Base-by-base conservation (phyloP, 2,113 vertebrate genomes). In the Sinosuthora webbiana region DNA sequence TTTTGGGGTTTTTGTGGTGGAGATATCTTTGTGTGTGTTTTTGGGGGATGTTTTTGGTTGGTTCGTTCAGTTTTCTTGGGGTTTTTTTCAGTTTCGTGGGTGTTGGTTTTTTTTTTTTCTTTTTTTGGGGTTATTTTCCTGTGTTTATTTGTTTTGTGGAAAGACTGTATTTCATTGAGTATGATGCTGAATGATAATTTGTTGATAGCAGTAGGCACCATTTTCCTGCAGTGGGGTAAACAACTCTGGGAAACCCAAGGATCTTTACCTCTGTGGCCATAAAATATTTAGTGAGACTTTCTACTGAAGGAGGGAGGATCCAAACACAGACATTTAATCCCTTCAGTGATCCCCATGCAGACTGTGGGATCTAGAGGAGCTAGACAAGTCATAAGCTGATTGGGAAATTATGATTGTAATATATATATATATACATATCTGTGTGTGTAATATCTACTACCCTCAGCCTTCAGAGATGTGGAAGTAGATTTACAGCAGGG, bases 1-100 rank as follows among this genome's bases (percentile, higher is more conserved):
- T 35, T 47, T 35, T 14, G 1, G 2, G 4, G 0, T 1, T 41
- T 78, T 59, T 35, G 5, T 16, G 7, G 17, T 2, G 8, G 8
- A 5, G 2, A 12, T 15, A 6, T 6, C 10, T 73, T n/a, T 25
- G 5, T 17, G 4, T 44, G 33, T 39, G 7, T 1, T 19, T 65
- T 22, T 0, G 6, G 20, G 10, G 1, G 3, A 24, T 19, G 25
- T 25, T 53, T 23, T 62, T 59, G 57, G 23, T 59, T 59, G 22
- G 6, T 59, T 35, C 31, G 17, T 14, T 19, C 11, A 6, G 9
- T 11, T 80, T 65, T 28, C 11, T 53, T 44, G 44, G 13, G 24
- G 23, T 25, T n/a, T 45, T 60, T 19, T 57, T 18, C 10, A n/a
- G 15, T 2, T 30, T 35, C 30, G 45, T 47, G 45, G 45, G 21